Conservation (phyloP, 1,140 invertebrate species). For the Aphidius ervi region DNA sequence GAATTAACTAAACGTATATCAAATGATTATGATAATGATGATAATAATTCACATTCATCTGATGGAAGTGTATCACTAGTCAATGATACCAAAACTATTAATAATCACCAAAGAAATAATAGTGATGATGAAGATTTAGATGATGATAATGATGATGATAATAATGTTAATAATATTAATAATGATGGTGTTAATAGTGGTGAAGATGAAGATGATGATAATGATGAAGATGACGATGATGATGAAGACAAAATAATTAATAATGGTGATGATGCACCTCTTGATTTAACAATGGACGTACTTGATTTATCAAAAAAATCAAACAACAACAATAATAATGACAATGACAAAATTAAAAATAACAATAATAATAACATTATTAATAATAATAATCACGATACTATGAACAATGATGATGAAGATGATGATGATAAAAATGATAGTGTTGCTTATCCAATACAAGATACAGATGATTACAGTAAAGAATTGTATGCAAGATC, state of each 20-base stretch:
- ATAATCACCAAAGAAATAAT: slow-evolving; percentile 42
- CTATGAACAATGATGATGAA: not conserved
- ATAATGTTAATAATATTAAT: too few species aligned
- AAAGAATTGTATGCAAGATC: slow-evolving; percentile 49
- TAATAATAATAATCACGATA: too few species aligned
- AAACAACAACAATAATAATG: slow-evolving; percentile 41
- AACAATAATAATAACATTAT: not conserved
- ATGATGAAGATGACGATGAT: too few species aligned
- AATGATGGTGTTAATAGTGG: slow-evolving; percentile 17
- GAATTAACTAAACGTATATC: too few species aligned
- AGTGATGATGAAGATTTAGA: not conserved
- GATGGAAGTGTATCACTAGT: slow-evolving; percentile 46
- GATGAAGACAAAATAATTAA: slow-evolving; percentile 1
- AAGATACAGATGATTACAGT: slow-evolving; percentile 25
- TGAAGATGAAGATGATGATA: too few species aligned
- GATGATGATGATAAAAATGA: slow-evolving; percentile 13
- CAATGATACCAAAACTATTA: slow-evolving; percentile 44
- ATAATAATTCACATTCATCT: slow-evolving; percentile 41
- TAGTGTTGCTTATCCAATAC: slow-evolving; percentile 23
- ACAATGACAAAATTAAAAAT: slow-evolving; percentile 15
- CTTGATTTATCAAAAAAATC: slow-evolving; percentile 83
- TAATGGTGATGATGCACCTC: slow-evolving; percentile 55
- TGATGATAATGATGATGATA: too few species aligned
- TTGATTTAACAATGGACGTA: slow-evolving; percentile 77
- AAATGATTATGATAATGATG: slow-evolving; percentile 20